phyloP scores from a whole-genome alignment of 2,113 vertebrate genomes.

The Mormyrus lacerda region DNA sequence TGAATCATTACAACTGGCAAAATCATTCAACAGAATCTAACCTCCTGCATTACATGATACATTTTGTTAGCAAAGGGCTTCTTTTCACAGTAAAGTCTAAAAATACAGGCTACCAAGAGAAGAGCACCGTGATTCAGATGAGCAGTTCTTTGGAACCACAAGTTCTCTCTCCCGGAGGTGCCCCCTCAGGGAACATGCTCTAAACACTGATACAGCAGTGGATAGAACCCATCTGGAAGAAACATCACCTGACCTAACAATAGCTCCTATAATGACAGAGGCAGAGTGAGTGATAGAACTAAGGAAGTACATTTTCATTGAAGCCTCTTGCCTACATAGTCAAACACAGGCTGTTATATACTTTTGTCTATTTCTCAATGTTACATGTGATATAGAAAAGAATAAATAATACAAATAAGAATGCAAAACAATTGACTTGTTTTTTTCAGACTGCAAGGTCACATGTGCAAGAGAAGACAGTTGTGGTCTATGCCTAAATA shows the following conservation, averaged over 20 bases:
- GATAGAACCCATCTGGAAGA: not conserved
- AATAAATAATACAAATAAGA: not conserved
- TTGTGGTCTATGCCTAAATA: not conserved
- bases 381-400: not conserved
- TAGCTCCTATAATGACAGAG: not conserved
- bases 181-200: not conserved
- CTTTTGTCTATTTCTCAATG: not conserved
- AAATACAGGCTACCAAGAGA: not conserved
- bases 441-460: not conserved
- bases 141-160: not conserved
- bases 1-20: not conserved
- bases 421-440: not conserved
- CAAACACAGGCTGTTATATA: not conserved
- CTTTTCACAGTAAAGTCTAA: not conserved
- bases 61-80: not conserved
- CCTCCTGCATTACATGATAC: not conserved
- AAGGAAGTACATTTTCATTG: not conserved
- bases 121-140: not conserved
- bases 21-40: not conserved
- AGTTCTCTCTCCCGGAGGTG: not conserved
- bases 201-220: not conserved
- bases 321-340: not conserved
- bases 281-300: not conserved
- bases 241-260: not conserved
- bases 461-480: not conserved